Evolutionary conservation across 2,888 invertebrate genomes (phyloP).

Genomic region (Pterobdella sp.): DNA sequence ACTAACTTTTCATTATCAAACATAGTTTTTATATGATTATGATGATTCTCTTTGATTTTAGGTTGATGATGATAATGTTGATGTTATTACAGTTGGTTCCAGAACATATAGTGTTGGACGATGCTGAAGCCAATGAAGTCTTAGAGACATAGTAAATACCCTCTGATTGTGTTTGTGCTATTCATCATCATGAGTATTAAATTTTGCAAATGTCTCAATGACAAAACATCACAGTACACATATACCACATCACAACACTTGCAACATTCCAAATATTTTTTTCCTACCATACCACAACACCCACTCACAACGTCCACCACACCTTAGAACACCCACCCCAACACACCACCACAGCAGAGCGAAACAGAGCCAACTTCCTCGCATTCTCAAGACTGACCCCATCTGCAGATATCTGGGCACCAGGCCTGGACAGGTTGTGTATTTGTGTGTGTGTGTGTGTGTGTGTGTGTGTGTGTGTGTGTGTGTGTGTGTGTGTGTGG

Average conservation of each 20-base stretch:
- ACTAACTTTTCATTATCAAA: neutral
- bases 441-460: too few species aligned
- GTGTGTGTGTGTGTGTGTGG: too few species aligned
- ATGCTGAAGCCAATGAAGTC: neutral
- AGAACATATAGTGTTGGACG: neutral
- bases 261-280: too few species aligned
- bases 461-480: too few species aligned
- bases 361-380: slow-evolving; percentile 19
- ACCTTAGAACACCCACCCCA: too few species aligned
- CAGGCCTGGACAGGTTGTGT: slow-evolving; percentile 25
- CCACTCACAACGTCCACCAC: neutral
- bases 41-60: neutral
- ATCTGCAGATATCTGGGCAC: slow-evolving; percentile 18
- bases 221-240: too few species aligned
- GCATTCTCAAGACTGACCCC: slow-evolving; percentile 24
- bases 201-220: too few species aligned
- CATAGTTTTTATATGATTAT: neutral
- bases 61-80: neutral
- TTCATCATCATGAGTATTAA: too few species aligned
- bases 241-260: too few species aligned
- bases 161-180: too few species aligned
- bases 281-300: too few species aligned
- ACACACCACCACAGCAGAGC: slow-evolving; percentile 9
- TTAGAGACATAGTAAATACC: slow-evolving; percentile 1
- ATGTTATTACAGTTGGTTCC: neutral